These are phyloP conservation scores for Piprites chloris DNA, from an alignment of 2,113 vertebrate genomes.

Conservation along the genomic window DNA sequence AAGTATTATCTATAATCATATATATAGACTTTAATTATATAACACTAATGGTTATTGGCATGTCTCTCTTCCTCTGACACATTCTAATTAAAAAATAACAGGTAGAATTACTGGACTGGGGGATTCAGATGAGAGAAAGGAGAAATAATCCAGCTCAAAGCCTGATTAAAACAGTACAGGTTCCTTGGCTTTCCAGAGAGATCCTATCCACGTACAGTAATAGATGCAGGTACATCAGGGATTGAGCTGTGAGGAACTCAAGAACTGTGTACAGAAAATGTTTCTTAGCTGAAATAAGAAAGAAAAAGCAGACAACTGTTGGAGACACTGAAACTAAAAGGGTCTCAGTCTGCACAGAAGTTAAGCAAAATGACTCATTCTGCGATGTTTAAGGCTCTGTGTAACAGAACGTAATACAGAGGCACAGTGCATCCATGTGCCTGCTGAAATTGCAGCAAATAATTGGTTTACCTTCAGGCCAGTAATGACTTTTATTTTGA, in stretches of 20 bases:
- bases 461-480: background rate
- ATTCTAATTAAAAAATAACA: background rate
- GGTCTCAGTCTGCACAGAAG: background rate
- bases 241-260: background rate
- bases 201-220: background rate
- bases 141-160: background rate
- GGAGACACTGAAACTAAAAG: background rate
- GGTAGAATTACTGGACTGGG: background rate
- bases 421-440: background rate
- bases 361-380: background rate
- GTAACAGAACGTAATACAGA: background rate
- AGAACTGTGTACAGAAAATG: background rate
- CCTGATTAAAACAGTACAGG: background rate
- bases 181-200: background rate
- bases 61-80: background rate
- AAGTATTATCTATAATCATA: background rate
- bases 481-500: background rate
- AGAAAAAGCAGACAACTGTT: background rate
- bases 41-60: background rate
- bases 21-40: background rate
- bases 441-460: accelerated
- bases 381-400: background rate
- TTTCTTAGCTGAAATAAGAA: background rate
- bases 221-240: accelerated
- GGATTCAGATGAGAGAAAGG: background rate